Percentiles rank a stretch among this genome's conserved stretches.
Evolutionary conservation across 2,888 invertebrate genomes (phyloP).

Genomic region (Idaea dimidiata): DNA sequence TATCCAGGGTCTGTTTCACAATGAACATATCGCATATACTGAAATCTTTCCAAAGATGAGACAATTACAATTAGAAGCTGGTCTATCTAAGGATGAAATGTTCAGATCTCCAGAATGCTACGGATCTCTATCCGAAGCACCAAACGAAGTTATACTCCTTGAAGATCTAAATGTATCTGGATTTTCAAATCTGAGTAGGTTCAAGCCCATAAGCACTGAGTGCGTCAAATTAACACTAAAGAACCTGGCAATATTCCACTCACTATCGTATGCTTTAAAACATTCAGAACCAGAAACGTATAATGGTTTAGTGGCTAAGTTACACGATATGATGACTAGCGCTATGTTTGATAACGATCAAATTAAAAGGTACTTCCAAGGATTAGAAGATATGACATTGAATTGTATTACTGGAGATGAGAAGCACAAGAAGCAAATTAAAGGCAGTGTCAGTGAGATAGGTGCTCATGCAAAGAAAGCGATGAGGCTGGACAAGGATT

Average conservation of each 20-base stretch:
- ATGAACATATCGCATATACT: slow-evolving; percentile 45
- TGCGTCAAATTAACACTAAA: slow-evolving; percentile 40
- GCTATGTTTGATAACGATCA: slow-evolving; percentile 7
- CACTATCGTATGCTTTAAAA: slow-evolving; percentile 48
- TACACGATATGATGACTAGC: background rate
- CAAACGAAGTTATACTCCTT: slow-evolving; percentile 45
- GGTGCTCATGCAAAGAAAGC: background rate
- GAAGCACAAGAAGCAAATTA: slow-evolving; percentile 22
- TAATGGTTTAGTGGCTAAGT: background rate
- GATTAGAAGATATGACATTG: slow-evolving; percentile 7
- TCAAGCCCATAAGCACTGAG: slow-evolving; percentile 36
- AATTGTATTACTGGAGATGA: slow-evolving; percentile 22
- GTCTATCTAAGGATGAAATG: slow-evolving; percentile 36
- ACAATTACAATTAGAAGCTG: slow-evolving; percentile 40
- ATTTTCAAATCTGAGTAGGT: slow-evolving; percentile 45
- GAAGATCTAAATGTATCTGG: slow-evolving; percentile 45
- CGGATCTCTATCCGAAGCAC: slow-evolving; percentile 35
- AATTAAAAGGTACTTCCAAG: slow-evolving; percentile 14
- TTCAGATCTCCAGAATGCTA: slow-evolving; percentile 44
- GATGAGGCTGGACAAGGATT: slow-evolving; percentile 13
- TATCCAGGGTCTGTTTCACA: slow-evolving; percentile 32
- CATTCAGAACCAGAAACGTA: slow-evolving; percentile 12
- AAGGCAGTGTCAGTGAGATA: slow-evolving; percentile 2
- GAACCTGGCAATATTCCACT: slow-evolving; percentile 47
- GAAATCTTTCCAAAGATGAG: slow-evolving; percentile 42